Conservation (phyloP, 1,140 invertebrate species). For the Pemphigus obesinymphae region DNA sequence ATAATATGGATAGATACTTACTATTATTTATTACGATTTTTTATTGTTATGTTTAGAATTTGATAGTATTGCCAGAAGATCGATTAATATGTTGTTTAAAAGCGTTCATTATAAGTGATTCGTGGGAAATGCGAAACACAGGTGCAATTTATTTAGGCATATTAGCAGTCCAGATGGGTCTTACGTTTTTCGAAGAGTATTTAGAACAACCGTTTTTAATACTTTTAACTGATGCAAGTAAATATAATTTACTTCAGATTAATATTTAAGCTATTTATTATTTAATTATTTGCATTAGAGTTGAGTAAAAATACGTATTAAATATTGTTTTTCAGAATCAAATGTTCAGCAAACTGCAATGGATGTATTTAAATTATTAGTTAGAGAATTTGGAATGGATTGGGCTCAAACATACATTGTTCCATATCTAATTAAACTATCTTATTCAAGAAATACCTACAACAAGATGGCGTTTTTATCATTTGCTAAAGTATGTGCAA, state of each 20-base stretch:
- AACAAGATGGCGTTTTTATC: constrained; percentile 32
- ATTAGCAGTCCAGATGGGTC: constrained; percentile 14
- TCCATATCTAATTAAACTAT: not conserved
- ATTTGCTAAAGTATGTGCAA: constrained; percentile 33
- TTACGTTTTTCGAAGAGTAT: constrained; percentile 15
- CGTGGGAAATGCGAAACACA: constrained; percentile 3
- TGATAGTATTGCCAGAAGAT: not conserved
- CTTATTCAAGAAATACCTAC: not conserved
- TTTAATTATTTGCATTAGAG: not conserved
- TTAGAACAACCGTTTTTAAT: not conserved
- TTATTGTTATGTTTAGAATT: not conserved
- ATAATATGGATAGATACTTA: too few species aligned
- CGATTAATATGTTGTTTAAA: constrained; percentile 29
- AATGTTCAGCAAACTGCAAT: constrained; percentile 16
- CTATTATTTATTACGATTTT: too few species aligned
- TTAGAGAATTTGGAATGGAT: constrained; percentile 24
- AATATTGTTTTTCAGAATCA: constrained; percentile 8
- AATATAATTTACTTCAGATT: not conserved
- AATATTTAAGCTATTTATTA: not conserved
- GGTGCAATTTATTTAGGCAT: constrained; percentile 21
- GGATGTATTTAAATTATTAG: constrained; percentile 14
- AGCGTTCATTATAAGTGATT: constrained; percentile 20
- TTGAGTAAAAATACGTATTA: not conserved
- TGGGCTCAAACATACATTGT: constrained; percentile 2
- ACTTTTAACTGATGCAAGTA: constrained; percentile 1